phyloP scores from a whole-genome alignment of 1,140 invertebrate species.

The Augochlora pura region DNA sequence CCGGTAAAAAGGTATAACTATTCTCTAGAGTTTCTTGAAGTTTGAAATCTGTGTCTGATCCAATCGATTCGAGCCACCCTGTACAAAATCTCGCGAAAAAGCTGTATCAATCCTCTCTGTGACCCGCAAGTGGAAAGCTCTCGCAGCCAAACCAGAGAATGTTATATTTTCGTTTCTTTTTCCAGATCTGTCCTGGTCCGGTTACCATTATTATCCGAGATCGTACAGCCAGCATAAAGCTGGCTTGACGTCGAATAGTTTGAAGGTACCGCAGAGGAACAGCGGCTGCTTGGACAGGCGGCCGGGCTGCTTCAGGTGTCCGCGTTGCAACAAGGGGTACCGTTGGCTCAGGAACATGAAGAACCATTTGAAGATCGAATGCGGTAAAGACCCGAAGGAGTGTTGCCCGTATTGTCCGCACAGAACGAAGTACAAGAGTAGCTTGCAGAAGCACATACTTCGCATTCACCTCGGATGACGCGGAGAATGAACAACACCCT shows the following conservation, averaged over 20 bases:
- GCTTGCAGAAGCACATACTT: slow-evolving; percentile 73
- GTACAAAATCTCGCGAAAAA: background rate
- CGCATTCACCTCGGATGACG: slow-evolving; percentile 64
- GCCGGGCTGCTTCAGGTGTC: slow-evolving; percentile 76
- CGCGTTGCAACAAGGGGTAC: slow-evolving; percentile 81
- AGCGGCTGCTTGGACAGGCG: slow-evolving; percentile 62
- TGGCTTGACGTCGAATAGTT: background rate
- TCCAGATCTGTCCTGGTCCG: slow-evolving; percentile 34
- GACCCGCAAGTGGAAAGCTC: no score
- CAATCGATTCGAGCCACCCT: background rate
- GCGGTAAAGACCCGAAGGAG: slow-evolving; percentile 78
- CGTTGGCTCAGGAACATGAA: slow-evolving; percentile 80
- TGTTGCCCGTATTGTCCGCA: slow-evolving; percentile 78
- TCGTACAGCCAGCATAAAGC: background rate
- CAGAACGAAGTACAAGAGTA: slow-evolving; percentile 75
- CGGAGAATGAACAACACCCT: no score
- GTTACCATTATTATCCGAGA: slow-evolving; percentile 8
- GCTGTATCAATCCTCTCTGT: background rate
- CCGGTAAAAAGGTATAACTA: no score
- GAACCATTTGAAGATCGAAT: slow-evolving; percentile 80
- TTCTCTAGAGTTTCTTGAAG: no score
- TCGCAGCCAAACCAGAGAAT: background rate
- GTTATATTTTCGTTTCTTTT: slow-evolving; percentile 16
- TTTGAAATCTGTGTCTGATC: no score
- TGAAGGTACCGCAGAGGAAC: slow-evolving; percentile 16